Evolutionary conservation across 2,797 vertebrate species (phyloP), one percentile per base, ranked within the genome.

Genomic region (Oreochromis grahami): DNA sequence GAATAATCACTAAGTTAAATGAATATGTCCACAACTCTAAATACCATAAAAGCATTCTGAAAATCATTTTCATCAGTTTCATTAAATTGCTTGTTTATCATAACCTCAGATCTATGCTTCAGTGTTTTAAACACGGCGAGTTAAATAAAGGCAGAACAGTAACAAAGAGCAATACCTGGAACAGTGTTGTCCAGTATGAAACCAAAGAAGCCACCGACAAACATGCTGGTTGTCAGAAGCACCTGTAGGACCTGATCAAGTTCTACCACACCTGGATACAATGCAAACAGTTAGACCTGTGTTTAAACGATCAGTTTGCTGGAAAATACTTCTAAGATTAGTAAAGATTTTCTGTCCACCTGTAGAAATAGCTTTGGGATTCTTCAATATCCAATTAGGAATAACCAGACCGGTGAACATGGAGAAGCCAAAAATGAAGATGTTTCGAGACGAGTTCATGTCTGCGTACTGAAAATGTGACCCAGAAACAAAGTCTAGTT

Each of bases 381-480:
- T 97, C 82, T 98, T 97, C 17, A 94, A 88, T 78, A 98, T 96
- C 99, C 98, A 99, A 94, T 96, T 97, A 50, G 99, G 99, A 94
- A 99, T 91, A 3, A 97, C 95, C 41, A 99, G 95, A 29, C 96
- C 98, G 91, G 95, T 94, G 92, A 97, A 99, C 88, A 99, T 96
- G 90, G 98, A 98, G 95, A 99, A 99, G 86, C 99, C 99, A 91
- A 99, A 99, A 83, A 99, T 96, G 83, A 99, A 99, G 93, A 99
- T 97, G 94, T 99, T 99, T 88, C 99, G 95, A 81, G 98, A 98
- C 3, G 98, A 99, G 94, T 99, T 99, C 98, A 99, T 98, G 89
- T 99, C 97, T 77, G 96, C 94, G 26, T 97, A 98, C 99, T 99
- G 94, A 50, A 77, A 87, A 82, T n/a, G 29, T 36, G 5, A 77